Evolutionary conservation across 2,113 vertebrate species (phyloP).

Genomic region (Pollachius pollachius): DNA sequence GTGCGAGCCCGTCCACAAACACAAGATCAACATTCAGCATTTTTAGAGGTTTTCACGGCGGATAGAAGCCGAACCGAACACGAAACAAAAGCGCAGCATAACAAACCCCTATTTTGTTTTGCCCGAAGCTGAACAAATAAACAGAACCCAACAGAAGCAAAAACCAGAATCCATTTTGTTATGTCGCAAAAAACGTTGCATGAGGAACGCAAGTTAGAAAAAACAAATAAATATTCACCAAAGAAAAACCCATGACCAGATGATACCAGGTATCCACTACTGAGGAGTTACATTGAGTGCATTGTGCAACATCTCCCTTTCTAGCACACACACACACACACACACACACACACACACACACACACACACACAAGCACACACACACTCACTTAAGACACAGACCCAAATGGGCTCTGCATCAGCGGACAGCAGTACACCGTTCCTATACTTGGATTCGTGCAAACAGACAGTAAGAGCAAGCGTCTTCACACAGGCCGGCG

Average conservation of each 20-base stretch:
- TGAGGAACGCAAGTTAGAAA: conserved; percentile 46
- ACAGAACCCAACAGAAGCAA: conserved; percentile 32
- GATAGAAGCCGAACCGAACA: conserved; percentile 25
- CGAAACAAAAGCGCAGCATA: conserved; percentile 48
- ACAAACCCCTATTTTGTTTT: conserved; percentile 24
- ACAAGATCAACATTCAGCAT: conserved; percentile 58
- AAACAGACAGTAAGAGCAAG: conserved; percentile 71
- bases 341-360: conserved; percentile 14
- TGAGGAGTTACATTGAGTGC: conserved; percentile 66
- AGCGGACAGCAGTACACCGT: conserved; percentile 70
- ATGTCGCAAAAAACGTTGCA: conserved; percentile 45
- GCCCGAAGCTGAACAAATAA: conserved; percentile 36
- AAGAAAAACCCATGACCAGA: conserved; percentile 49
- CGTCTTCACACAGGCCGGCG: conserved; percentile 11
- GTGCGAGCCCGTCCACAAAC: conserved; percentile 65
- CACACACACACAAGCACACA: conserved; percentile 20
- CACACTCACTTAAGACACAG: not conserved
- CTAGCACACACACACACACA: conserved; percentile 19
- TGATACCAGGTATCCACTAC: conserved; percentile 55
- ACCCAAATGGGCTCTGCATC: conserved; percentile 78
- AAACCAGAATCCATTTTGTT: conserved; percentile 31
- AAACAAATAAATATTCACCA: conserved; percentile 46
- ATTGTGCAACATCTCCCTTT: conserved; percentile 67
- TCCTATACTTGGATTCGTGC: conserved; percentile 71
- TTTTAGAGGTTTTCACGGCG: conserved; percentile 44